These are phyloP conservation scores for Bradypus variegatus DNA, from an alignment of 2,797 vertebrate species.

Conservation along the genomic window DNA sequence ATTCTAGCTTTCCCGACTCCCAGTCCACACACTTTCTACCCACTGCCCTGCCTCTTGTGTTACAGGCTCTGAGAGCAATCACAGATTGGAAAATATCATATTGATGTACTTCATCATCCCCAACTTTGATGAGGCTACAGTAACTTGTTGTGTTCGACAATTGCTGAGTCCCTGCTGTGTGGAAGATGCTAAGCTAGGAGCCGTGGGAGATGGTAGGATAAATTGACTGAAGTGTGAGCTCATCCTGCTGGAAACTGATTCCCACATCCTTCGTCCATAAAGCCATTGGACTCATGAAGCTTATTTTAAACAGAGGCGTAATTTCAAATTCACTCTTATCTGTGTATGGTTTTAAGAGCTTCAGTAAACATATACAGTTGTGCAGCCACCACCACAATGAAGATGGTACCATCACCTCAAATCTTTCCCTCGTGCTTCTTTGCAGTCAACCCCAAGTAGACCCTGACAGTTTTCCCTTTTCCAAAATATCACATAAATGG, in stretches of 20 bases:
- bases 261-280: not conserved
- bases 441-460: not conserved
- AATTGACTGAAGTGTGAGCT: not conserved
- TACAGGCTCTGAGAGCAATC: not conserved
- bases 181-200: not conserved
- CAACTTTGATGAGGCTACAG: not conserved
- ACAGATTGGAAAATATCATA: not conserved
- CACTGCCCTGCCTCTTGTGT: not conserved
- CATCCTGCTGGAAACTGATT: not conserved
- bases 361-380: not conserved
- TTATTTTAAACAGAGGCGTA: too few relatives aligned
- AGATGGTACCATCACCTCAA: too few relatives aligned
- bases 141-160: not conserved
- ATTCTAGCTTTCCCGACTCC: not conserved
- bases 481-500: not conserved
- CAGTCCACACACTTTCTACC: not conserved
- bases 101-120: not conserved
- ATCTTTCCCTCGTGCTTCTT: not conserved
- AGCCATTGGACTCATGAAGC: too few relatives aligned
- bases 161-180: not conserved
- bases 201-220: not conserved
- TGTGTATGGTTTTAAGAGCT: not conserved
- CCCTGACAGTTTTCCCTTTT: not conserved
- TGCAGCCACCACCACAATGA: not conserved
- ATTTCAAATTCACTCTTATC: not conserved